A percentile compares a stretch with the other conserved stretches of the same genome.
Evolutionary conservation across 2,797 vertebrate species (phyloP).

Genomic region (Sylvia borin): DNA sequence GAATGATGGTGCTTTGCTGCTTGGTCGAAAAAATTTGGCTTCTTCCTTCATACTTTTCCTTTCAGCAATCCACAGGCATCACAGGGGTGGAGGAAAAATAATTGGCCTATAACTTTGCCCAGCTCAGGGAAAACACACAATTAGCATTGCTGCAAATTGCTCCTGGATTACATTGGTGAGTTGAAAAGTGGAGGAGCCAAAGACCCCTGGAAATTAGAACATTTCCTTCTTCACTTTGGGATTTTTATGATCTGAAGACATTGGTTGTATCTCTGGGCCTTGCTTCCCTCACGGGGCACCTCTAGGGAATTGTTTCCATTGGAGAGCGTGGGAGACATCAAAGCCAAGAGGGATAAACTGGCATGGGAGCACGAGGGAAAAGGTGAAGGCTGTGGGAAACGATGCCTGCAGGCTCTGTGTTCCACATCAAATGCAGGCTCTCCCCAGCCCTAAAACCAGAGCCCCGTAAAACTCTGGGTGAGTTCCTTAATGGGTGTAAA

Average conservation of each 20-base stretch:
- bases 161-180: neutral
- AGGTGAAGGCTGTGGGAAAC: slow-evolving; percentile 12
- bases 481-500: slow-evolving; percentile 23
- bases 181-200: neutral
- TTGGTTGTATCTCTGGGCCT: neutral
- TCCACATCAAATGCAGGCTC: slow-evolving; percentile 17
- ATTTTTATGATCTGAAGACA: neutral
- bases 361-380: neutral
- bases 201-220: neutral
- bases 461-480: slow-evolving; percentile 8
- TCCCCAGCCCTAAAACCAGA: slow-evolving; percentile 11
- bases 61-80: neutral
- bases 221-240: neutral
- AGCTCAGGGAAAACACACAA: neutral
- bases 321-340: neutral
- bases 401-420: slow-evolving; percentile 4
- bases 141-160: neutral
- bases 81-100: slow-evolving; percentile 19
- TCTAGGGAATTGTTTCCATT: neutral
- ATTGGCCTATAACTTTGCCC: neutral
- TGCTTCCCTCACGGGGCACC: neutral
- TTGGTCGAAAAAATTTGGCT: neutral
- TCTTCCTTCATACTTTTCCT: neutral
- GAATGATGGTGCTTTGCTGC: neutral
- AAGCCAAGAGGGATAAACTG: neutral